Evolutionary conservation across 37 sponge, comb jelly and placozoan species (phyloP), one percentile per base, ranked within the genome.

Genomic region (Cliona cf. orientalis): DNA sequence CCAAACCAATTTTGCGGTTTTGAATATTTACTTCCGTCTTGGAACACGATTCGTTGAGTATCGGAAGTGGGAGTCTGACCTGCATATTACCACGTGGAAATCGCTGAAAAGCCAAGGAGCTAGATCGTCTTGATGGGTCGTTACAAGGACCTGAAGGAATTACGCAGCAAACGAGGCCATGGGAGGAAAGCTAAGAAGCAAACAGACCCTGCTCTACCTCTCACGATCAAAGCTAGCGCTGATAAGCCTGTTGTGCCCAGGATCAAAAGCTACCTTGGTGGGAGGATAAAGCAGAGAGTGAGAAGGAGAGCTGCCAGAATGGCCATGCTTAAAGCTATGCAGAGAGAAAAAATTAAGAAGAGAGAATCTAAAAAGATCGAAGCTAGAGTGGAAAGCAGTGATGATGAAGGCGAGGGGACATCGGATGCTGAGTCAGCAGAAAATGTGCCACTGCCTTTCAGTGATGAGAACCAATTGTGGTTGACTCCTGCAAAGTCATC

Each of bases 101-200:
- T n/a, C n/a, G n/a, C n/a, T n/a, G n/a, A n/a, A n/a, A n/a, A n/a
- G n/a, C n/a, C n/a, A n/a, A n/a, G n/a, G n/a, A n/a, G n/a, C n/a
- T n/a, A n/a, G n/a, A n/a, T n/a, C n/a, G n/a, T n/a, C n/a, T n/a
- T n/a, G n/a, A n/a, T n/a, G n/a, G n/a, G n/a, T 25, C 6, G 14
- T 37, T 36, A 67, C 37, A 67, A 32, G 7, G 26, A 61, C 63
- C 12, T 6, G n/a, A n/a, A 61, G n/a, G n/a, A n/a, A n/a, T n/a
- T n/a, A n/a, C n/a, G n/a, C n/a, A n/a, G n/a, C 44, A 78, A 86
- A 59, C 85, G 75, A 44, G 93, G 93, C 0, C 85, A 85, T 26
- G 93, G 93, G 3, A 84, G 73, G 49, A 88, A 84, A 58, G 40
- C 82, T 19, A 75, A 79, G 58, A 92, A 92, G 77, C 93, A 92